These are phyloP conservation scores for Ambastaia sidthimunki DNA, from an alignment of 2,797 vertebrate species.

Conservation along the genomic window DNA sequence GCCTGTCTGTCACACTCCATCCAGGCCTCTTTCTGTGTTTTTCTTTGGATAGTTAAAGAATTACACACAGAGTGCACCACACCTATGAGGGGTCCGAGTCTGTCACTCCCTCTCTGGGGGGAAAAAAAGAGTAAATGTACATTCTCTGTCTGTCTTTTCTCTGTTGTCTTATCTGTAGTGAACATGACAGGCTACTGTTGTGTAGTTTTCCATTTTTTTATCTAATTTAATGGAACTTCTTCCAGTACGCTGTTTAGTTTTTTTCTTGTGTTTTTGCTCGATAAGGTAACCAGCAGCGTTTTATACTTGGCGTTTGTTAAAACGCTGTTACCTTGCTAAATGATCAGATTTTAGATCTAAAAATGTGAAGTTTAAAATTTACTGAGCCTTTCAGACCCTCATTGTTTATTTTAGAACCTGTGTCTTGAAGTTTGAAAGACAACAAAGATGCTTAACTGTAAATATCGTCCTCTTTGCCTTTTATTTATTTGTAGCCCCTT, in stretches of 20 bases:
- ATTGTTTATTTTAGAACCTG: too few relatives aligned
- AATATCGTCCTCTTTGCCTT: background rate
- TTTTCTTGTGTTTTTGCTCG: too few relatives aligned
- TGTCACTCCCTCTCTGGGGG: slow-evolving; percentile 25
- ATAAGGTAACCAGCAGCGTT: too few relatives aligned
- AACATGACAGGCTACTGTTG: slow-evolving; percentile 12
- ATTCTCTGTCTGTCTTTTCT: slow-evolving; percentile 34
- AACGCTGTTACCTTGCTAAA: too few relatives aligned
- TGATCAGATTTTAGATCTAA: too few relatives aligned
- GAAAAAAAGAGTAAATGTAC: slow-evolving; percentile 25
- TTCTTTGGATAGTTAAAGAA: slow-evolving; percentile 51
- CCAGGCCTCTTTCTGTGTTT: slow-evolving; percentile 45
- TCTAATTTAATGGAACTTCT: too few relatives aligned
- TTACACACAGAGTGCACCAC: slow-evolving; percentile 32
- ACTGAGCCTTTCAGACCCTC: too few relatives aligned
- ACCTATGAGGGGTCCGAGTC: slow-evolving; percentile 18
- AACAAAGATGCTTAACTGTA: too few relatives aligned
- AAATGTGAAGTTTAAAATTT: too few relatives aligned
- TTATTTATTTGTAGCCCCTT: background rate
- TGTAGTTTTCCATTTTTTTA: slow-evolving; percentile 42
- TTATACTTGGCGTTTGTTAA: too few relatives aligned
- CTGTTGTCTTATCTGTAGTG: slow-evolving; percentile 46
- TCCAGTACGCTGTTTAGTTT: too few relatives aligned
- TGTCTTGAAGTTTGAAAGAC: too few relatives aligned
- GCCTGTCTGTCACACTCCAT: slow-evolving; percentile 55